These are phyloP conservation scores for Poeciliopsis gracilis DNA, from an alignment of 2,797 vertebrate genomes.

Conservation along the genomic window DNA sequence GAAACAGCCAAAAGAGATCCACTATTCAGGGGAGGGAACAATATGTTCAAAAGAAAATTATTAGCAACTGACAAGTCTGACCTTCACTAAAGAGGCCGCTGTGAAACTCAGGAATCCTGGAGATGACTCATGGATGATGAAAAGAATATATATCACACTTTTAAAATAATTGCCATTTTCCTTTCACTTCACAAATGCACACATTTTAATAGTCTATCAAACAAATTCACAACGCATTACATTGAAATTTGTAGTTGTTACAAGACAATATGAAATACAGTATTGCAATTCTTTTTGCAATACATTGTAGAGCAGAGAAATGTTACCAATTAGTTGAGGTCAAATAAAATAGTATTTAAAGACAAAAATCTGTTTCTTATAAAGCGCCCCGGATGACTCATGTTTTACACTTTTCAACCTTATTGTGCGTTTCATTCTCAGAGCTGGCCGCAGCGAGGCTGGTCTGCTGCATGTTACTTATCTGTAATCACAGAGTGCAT, in stretches of 20 bases:
- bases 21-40: neutral
- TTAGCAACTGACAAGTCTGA: neutral
- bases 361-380: neutral
- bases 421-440: neutral
- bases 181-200: neutral
- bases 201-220: neutral
- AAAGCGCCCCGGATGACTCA: neutral
- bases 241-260: neutral
- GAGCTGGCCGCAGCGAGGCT: slow-evolving; percentile 8
- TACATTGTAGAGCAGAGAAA: neutral
- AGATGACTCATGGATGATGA: neutral
- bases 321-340: neutral
- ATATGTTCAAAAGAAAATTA: neutral
- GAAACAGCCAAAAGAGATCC: neutral
- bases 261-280: neutral
- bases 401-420: slow-evolving; percentile 3
- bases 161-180: neutral
- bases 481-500: slow-evolving; percentile 36
- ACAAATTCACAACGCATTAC: neutral
- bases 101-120: neutral
- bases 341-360: neutral
- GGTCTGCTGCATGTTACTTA: slow-evolving; percentile 24
- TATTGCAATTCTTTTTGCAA: too few species aligned
- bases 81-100: neutral
- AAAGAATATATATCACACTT: neutral